A percentile compares a stretch with the other conserved stretches of the same genome.
Conservation (phyloP, 2,888 invertebrate genomes). For the Melanostoma scalare region DNA sequence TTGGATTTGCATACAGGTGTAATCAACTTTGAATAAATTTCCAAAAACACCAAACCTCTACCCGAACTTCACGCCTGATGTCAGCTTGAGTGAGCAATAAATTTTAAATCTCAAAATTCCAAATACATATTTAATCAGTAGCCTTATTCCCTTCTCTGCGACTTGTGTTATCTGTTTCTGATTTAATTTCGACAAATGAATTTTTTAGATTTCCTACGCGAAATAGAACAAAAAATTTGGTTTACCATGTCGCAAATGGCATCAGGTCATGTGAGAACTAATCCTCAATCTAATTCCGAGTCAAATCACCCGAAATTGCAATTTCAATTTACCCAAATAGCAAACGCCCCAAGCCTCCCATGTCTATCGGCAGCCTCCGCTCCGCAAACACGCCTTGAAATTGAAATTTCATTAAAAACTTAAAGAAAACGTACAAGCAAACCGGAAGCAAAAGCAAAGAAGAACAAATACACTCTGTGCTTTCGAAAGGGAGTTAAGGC, state of each 20-base stretch:
- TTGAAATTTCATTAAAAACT: constrained; percentile 66
- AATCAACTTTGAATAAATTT: no score
- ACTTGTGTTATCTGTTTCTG: no score
- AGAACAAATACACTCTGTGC: constrained; percentile 16
- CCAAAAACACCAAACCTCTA: no score
- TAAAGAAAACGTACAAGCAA: constrained; percentile 54
- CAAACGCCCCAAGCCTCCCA: not conserved
- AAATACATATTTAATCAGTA: no score
- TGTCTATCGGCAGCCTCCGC: not conserved
- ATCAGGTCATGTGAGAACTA: constrained; percentile 63
- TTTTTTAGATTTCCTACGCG: not conserved
- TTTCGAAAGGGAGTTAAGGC: constrained; percentile 3
- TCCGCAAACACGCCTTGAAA: constrained; percentile 2
- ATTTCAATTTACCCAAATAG: constrained; percentile 63
- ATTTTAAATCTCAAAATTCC: no score
- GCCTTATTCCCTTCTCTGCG: no score
- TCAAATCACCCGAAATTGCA: constrained; percentile 67
- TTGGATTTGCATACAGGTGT: no score
- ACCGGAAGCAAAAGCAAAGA: constrained; percentile 37
- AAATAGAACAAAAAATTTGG: constrained; percentile 11
- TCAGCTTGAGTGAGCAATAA: no score
- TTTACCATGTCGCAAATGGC: constrained; percentile 39
- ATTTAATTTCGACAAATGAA: not conserved
- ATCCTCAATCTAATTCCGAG: constrained; percentile 64
- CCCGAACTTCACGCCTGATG: no score